These are phyloP conservation scores for Protobothrops flavoviridis DNA, from an alignment of 2,113 vertebrate species.

Conservation along the genomic window DNA sequence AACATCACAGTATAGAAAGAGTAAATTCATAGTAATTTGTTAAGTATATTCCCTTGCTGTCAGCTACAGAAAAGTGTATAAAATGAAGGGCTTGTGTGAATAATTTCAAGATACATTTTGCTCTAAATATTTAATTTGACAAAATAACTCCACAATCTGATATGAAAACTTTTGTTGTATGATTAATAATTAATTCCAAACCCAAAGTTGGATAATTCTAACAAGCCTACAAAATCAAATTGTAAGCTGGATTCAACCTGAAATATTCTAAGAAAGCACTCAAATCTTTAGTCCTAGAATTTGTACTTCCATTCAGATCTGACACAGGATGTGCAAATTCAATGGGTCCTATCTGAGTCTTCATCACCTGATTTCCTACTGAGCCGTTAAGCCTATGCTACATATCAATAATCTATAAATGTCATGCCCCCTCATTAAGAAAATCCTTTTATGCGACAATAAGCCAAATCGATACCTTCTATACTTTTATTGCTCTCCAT, in stretches of 20 bases:
- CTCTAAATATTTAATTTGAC: background rate
- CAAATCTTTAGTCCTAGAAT: background rate
- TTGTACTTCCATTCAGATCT: background rate
- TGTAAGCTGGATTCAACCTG: background rate
- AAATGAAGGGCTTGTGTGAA: slow-evolving; percentile 9
- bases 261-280: background rate
- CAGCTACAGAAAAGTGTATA: background rate
- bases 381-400: background rate
- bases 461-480: background rate
- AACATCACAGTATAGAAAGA: background rate
- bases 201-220: background rate
- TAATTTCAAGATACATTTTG: background rate
- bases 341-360: background rate
- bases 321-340: background rate
- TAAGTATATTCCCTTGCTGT: slow-evolving; percentile 22
- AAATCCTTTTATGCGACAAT: background rate
- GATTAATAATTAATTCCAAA: background rate
- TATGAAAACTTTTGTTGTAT: background rate
- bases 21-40: background rate
- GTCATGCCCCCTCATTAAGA: slow-evolving; percentile 5
- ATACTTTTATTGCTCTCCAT: slow-evolving; percentile 1
- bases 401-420: background rate
- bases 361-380: background rate
- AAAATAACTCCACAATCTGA: background rate
- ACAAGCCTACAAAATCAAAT: background rate